Evolutionary conservation across 2,797 vertebrate species (phyloP), one percentile per base, ranked within the genome.

Genomic region (Falco columbarius): DNA sequence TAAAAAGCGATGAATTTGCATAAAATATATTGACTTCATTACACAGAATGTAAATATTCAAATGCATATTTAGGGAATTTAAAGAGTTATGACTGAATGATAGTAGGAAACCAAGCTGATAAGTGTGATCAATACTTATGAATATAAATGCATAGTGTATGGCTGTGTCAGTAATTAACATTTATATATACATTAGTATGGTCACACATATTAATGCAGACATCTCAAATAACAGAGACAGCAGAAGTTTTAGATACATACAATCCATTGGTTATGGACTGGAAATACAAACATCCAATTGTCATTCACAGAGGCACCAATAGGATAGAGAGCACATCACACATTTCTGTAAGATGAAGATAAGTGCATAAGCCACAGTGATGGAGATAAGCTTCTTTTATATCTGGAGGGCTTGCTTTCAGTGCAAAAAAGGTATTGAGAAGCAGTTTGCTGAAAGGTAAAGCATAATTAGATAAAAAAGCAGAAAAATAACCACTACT

Each of bases 361-460:
- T 96, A 97, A 97, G 65, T 94, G 63, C 80, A 79, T 93, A 96
- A 95, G 29, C 62, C 80, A 94, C 68, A 81, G 76, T 72, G 93
- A 94, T 80, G 66, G 52, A 96, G 95, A 97, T 96, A 95, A 96
- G 81, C 62, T 85, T 8, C 58, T 97, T 96, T 95, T 92, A 92
- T 95, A 95, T 93, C 95, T 96, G 67, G 81, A 97, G 90, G 91
- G 86, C 42, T 89, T 96, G 72, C 73, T 95, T 90, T 83, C 61
- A 71, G 73, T 32, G 54, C 23, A 91, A 93, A 88, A 86, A 86
- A 36, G 40, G 46, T 85, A 92, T 87, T 95, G 73, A 92, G 26
- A 97, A 95, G 26, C 22, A 86, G 40, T 95, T 91, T 83, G 29
- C 74, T 90, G 34, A 85, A 93, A 91, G 88, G 93, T 95, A 94